These are phyloP conservation scores for Chinchilla lanigera DNA, from an alignment of 2,113 vertebrate genomes.

Conservation along the genomic window DNA sequence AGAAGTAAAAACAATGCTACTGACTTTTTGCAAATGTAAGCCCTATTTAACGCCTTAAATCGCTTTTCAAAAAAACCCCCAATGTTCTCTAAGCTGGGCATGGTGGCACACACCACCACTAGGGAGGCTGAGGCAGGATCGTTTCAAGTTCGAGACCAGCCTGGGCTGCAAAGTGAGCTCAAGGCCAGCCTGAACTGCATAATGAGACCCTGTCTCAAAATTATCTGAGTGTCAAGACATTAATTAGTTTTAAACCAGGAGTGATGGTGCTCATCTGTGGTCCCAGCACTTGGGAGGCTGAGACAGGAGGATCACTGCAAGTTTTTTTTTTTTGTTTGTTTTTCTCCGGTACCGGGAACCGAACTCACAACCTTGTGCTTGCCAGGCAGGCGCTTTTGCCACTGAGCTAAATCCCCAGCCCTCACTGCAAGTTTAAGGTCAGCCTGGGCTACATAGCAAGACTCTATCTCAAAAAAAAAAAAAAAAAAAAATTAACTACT, in stretches of 20 bases:
- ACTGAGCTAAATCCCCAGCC: too few relatives aligned
- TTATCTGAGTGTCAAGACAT: not conserved
- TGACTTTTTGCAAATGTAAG: constrained; percentile 67
- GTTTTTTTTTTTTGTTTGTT: too few relatives aligned
- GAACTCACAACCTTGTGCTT: too few relatives aligned
- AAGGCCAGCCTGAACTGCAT: too few relatives aligned
- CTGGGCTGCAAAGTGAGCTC: too few relatives aligned
- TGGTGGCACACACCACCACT: not conserved
- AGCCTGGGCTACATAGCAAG: too few relatives aligned
- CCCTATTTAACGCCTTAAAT: constrained; percentile 1
- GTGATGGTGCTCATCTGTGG: not conserved
- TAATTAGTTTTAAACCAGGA: not conserved
- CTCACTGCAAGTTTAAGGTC: not conserved
- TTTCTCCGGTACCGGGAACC: too few relatives aligned
- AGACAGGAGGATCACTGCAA: not conserved
- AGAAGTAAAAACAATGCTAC: constrained; percentile 84
- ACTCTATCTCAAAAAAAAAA: not conserved
- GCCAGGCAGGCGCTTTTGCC: too few relatives aligned
- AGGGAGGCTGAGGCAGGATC: not conserved
- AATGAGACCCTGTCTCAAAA: too few relatives aligned
- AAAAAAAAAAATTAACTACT: not conserved
- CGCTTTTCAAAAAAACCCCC: constrained; percentile 30
- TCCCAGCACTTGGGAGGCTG: not conserved
- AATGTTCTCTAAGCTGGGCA: not conserved
- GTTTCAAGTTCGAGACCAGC: too few relatives aligned